Percentiles rank a stretch among this genome's conserved stretches.
Evolutionary conservation across 2,888 invertebrate genomes (phyloP).

Genomic region (Dolichopus griseipennis): DNA sequence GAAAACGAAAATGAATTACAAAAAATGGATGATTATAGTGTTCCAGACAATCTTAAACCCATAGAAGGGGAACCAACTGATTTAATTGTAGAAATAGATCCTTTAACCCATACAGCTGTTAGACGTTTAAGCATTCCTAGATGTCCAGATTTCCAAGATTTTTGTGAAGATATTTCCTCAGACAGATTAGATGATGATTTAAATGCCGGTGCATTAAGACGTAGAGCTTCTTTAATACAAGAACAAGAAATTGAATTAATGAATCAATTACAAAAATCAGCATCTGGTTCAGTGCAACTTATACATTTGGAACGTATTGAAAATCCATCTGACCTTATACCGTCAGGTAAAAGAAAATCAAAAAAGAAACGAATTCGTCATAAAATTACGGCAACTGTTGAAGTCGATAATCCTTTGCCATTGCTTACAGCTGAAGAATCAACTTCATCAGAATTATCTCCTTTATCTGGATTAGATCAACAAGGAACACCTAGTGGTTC

Average conservation of each 20-base stretch:
- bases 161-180: constrained; percentile 48
- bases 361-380: constrained; percentile 36
- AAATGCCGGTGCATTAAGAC: constrained; percentile 47
- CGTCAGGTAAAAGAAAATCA: constrained; percentile 27
- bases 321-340: constrained; percentile 28
- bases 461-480: constrained; percentile 23
- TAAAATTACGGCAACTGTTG: constrained; percentile 39
- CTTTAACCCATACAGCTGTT: constrained; percentile 32
- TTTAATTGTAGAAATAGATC: constrained; percentile 31
- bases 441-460: not conserved
- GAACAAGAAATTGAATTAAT: constrained; percentile 44
- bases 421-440: constrained; percentile 23
- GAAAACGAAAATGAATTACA: constrained; percentile 26
- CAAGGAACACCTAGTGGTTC: constrained; percentile 22
- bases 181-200: constrained; percentile 47
- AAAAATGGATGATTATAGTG: constrained; percentile 15
- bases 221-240: constrained; percentile 47
- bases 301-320: constrained; percentile 37
- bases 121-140: constrained; percentile 38
- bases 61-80: constrained; percentile 22
- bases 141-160: constrained; percentile 49
- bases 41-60: constrained; percentile 19
- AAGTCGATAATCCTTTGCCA: constrained; percentile 32
- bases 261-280: constrained; percentile 38
- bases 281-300: constrained; percentile 35